These are phyloP conservation scores for Enteromius argenteus DNA, from an alignment of 2,797 vertebrate genomes.

Conservation along the genomic window DNA sequence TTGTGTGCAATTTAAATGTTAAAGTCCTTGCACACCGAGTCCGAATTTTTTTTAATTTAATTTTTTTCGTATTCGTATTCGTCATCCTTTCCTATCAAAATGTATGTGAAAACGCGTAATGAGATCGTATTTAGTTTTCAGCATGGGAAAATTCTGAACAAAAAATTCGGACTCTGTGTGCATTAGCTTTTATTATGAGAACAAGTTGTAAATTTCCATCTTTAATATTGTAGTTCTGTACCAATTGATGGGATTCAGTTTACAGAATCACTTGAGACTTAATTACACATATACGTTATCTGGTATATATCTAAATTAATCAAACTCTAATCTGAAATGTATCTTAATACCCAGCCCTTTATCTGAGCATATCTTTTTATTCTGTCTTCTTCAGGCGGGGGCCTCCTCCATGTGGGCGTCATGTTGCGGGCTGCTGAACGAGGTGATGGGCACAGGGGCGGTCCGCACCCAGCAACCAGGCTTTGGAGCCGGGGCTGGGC, in stretches of 20 bases:
- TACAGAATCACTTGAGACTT: not conserved
- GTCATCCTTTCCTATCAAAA: too few species aligned
- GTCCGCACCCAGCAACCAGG: slow-evolving; percentile 91
- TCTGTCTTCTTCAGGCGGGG: slow-evolving; percentile 81
- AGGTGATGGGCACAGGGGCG: slow-evolving; percentile 97
- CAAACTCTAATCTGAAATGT: not conserved
- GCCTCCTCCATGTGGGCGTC: slow-evolving; percentile 99
- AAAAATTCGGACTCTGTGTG: too few species aligned
- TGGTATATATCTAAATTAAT: not conserved
- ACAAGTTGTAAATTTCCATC: not conserved
- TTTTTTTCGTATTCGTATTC: too few species aligned
- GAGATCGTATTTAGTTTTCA: too few species aligned
- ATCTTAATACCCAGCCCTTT: not conserved
- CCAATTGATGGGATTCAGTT: not conserved
- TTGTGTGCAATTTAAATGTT: too few species aligned
- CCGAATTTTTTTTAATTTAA: too few species aligned
- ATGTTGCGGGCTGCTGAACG: slow-evolving; percentile 96
- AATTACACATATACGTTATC: not conserved
- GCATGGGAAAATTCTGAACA: too few species aligned
- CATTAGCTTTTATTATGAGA: not conserved
- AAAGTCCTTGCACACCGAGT: too few species aligned
- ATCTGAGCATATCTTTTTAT: not conserved
- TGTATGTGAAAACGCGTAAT: too few species aligned
- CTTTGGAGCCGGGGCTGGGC: slow-evolving; percentile 88
- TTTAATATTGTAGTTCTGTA: not conserved